phyloP scores from a whole-genome alignment of 1,140 invertebrate species.

The Rhopalosiphum padi region DNA sequence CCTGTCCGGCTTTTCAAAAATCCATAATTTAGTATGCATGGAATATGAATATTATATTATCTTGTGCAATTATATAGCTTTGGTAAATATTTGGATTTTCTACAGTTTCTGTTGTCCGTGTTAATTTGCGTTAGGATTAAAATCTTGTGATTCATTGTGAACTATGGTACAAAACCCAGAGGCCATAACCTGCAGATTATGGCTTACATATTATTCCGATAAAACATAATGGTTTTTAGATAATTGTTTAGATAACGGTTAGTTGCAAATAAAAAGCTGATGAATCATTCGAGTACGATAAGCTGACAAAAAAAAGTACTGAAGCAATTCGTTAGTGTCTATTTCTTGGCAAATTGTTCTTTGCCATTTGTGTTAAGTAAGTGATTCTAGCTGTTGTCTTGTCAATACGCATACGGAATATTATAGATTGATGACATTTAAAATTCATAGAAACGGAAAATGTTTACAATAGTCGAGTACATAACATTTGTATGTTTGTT shows the following conservation, averaged over 20 bases:
- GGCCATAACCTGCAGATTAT: background rate
- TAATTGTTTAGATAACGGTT: background rate
- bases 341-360: background rate
- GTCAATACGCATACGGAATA: background rate
- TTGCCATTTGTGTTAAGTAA: background rate
- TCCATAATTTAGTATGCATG: too few species aligned
- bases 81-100: too few species aligned
- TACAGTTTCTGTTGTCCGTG: too few species aligned
- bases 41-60: too few species aligned
- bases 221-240: background rate
- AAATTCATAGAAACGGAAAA: background rate
- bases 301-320: background rate
- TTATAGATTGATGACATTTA: background rate
- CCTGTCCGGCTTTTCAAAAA: too few species aligned
- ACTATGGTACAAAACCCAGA: background rate
- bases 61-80: too few species aligned
- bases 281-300: background rate
- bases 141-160: background rate
- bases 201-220: background rate
- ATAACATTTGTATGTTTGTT: background rate
- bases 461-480: background rate
- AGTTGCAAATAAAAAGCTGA: background rate
- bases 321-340: background rate
- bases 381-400: background rate
- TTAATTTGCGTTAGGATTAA: too few species aligned